Evolutionary conservation across 2,888 invertebrate genomes (phyloP).

Genomic region (Cheilosia vernalis): DNA sequence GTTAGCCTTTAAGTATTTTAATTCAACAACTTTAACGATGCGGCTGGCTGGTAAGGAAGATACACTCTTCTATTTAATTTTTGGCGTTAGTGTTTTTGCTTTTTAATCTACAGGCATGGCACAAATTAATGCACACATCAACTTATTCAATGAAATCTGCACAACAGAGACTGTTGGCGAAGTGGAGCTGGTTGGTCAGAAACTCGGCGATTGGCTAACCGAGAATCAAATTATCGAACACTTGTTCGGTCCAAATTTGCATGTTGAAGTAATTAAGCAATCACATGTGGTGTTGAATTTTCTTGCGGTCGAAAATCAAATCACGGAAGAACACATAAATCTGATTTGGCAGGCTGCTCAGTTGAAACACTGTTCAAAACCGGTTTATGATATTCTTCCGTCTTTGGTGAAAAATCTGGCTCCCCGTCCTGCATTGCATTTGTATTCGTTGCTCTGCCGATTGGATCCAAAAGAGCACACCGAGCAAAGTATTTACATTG

Average conservation of each 20-base stretch:
- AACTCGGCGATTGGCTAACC: constrained; percentile 94
- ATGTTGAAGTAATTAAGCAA: constrained; percentile 97
- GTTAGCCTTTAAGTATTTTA: constrained; percentile 97
- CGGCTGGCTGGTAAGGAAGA: constrained; percentile 89
- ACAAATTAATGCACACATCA: constrained; percentile 97
- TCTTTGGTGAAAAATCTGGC: constrained; percentile 95
- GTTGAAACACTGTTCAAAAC: constrained; percentile 96
- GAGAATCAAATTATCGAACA: constrained; percentile 95
- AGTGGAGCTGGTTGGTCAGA: constrained; percentile 92
- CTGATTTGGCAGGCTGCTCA: constrained; percentile 98
- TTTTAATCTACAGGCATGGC: constrained; percentile 85
- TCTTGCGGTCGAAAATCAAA: constrained; percentile 94
- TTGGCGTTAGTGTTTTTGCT: background rate
- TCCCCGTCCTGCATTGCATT: constrained; percentile 93
- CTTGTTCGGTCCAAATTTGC: constrained; percentile 98
- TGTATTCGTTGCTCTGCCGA: constrained; percentile 93
- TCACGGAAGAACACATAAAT: constrained; percentile 95
- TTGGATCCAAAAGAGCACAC: constrained; percentile 96
- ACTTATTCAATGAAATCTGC: constrained; percentile 94
- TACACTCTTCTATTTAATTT: background rate
- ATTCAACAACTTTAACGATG: constrained; percentile 96
- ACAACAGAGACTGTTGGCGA: constrained; percentile 94
- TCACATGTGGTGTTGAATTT: constrained; percentile 96
- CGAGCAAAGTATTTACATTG: constrained; percentile 95
- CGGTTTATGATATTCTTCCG: constrained; percentile 95